A percentile compares a stretch with the other conserved stretches of the same genome.
phyloP scores from a whole-genome alignment of 2,113 vertebrate species.

The Arvicanthis niloticus region DNA sequence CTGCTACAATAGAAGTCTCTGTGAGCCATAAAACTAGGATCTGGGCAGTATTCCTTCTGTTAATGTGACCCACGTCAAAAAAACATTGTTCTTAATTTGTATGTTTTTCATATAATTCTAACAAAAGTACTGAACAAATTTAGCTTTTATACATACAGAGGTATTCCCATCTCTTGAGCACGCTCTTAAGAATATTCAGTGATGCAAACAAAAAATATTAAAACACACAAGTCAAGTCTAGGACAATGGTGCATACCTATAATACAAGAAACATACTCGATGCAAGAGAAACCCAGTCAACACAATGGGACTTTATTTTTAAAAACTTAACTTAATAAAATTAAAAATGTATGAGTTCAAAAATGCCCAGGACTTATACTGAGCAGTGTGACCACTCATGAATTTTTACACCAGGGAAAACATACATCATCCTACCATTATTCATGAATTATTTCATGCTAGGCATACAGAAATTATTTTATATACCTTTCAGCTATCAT shows the following conservation, averaged over 20 bases:
- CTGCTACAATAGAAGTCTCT: not conserved
- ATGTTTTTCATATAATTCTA: constrained; percentile 3
- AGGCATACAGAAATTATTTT: not conserved
- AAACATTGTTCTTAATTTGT: not conserved
- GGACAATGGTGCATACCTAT: not conserved
- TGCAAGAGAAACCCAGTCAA: not conserved
- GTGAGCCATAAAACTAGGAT: not conserved
- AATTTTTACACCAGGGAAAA: not conserved
- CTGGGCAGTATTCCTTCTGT: not conserved
- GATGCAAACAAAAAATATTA: not conserved
- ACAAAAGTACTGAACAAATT: not conserved
- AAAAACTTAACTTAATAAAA: not conserved
- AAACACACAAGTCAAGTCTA: not conserved
- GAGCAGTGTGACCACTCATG: not conserved
- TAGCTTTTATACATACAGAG: constrained; percentile 22
- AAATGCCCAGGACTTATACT: not conserved
- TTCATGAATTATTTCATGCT: not conserved
- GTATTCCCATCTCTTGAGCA: not conserved
- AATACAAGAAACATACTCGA: not conserved
- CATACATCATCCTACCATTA: not conserved
- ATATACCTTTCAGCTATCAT: not conserved
- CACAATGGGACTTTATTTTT: not conserved
- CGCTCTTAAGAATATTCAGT: not conserved
- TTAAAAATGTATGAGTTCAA: not conserved
- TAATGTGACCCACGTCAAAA: not conserved